Evolutionary conservation across 2,888 invertebrate genomes (phyloP).

Genomic region (Amorpha juglandis): DNA sequence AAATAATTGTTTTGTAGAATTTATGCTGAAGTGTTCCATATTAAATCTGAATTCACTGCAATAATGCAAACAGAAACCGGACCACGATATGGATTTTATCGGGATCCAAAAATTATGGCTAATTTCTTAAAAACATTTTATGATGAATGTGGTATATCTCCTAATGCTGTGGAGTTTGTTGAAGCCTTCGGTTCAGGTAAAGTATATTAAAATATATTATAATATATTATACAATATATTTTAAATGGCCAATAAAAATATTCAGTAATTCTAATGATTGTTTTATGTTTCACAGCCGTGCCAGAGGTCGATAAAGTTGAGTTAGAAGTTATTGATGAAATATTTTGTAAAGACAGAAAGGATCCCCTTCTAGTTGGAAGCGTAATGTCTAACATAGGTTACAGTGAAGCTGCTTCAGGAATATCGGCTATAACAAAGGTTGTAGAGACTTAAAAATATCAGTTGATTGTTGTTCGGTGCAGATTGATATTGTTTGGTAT

Average conservation of each 20-base stretch:
- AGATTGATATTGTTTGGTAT: background rate
- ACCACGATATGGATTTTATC: constrained; percentile 44
- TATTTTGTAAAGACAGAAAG: constrained; percentile 79
- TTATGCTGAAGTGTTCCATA: constrained; percentile 51
- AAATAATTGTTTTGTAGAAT: constrained; percentile 39
- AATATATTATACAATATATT: background rate
- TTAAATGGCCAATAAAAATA: background rate
- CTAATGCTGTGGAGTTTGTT: constrained; percentile 83
- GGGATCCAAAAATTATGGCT: constrained; percentile 41
- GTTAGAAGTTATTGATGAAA: constrained; percentile 82
- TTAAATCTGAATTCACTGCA: constrained; percentile 44
- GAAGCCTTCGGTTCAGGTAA: constrained; percentile 88
- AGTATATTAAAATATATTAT: too few relatives aligned
- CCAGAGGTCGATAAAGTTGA: constrained; percentile 86
- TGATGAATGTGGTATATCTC: constrained; percentile 82
- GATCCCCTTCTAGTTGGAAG: constrained; percentile 83
- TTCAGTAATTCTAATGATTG: background rate
- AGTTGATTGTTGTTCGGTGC: background rate
- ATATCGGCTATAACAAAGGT: constrained; percentile 85
- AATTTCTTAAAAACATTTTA: constrained; percentile 69
- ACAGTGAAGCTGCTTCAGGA: constrained; percentile 61
- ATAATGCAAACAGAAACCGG: constrained; percentile 36
- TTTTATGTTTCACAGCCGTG: constrained; percentile 52
- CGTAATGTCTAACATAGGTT: constrained; percentile 68
- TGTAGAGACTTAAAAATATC: constrained; percentile 9